Evolutionary conservation across 1,140 invertebrate genomes (phyloP).

Genomic region (Leptinotarsa lineolata): DNA sequence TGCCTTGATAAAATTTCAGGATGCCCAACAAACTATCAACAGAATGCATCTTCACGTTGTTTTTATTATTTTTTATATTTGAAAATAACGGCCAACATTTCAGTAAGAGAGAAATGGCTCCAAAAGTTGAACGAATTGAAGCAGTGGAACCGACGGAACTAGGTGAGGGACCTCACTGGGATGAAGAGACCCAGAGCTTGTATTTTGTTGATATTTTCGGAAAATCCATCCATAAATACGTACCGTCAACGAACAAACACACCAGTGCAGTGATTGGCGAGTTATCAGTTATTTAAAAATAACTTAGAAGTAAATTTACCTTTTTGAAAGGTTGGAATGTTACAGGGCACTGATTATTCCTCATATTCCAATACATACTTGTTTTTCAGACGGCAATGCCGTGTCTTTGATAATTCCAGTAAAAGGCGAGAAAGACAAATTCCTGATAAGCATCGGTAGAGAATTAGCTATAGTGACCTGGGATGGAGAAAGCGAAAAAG

Average conservation of each 20-base stretch:
- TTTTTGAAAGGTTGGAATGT: too few relatives aligned
- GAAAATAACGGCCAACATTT: background rate
- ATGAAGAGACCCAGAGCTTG: conserved; percentile 62
- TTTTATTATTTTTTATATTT: conserved; percentile 6
- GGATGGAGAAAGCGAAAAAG: conserved; percentile 59
- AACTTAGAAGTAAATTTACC: too few relatives aligned
- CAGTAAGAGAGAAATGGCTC: conserved; percentile 15
- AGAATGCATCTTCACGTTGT: background rate
- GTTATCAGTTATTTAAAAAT: background rate
- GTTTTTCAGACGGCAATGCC: conserved; percentile 37
- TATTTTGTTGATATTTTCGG: conserved; percentile 70
- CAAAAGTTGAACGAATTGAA: conserved; percentile 38
- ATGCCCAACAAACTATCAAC: background rate
- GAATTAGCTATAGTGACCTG: conserved; percentile 68
- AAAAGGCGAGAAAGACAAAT: conserved; percentile 62
- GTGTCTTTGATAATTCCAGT: conserved; percentile 68
- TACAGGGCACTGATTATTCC: background rate
- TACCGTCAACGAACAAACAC: conserved; percentile 44
- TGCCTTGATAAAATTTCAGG: background rate
- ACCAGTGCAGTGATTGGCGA: conserved; percentile 45
- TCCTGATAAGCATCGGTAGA: conserved; percentile 66
- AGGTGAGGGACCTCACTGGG: conserved; percentile 73
- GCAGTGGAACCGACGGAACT: conserved; percentile 43
- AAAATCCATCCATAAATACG: conserved; percentile 58
- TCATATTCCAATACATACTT: conserved; percentile 3